Base-by-base conservation (phyloP, 2,888 invertebrate genomes). In the Drosophila fungiperda region DNA sequence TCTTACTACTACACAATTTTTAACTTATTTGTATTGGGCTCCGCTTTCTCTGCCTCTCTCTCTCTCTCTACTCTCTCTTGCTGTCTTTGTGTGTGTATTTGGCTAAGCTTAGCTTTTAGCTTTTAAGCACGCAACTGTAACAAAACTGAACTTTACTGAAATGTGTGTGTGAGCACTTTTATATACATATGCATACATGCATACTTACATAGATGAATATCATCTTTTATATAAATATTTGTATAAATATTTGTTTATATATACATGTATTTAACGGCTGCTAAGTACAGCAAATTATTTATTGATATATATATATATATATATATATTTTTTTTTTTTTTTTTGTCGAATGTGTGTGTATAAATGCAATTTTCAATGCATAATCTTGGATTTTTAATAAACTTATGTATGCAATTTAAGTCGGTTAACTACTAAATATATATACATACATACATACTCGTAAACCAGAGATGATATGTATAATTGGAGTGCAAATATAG, bases 81-180 rank as follows among this genome's bases (percentile, higher is more conserved):
- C 23, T 57, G 50, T 50, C 12, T 40, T 12, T 61, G 23, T 32
- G 20, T 59, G 12, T 42, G 20, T 57, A 20, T 48, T 50, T 26
- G 23, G 33, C 17, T 42, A 48, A 55, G 64, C 55, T 54, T 61
- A 81, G 76, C 73, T 72, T 74, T 52, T 59, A 83, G 76, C 73
- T 70, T 72, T 55, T 61, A 68, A 67, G 74, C 65, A 76, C 70
- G 58, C 61, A 78, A 76, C 69, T 76, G 50, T 57, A 76, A 80
- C 66, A 68, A 57, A 68, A 68, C 49, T 57, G 17, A 64, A 49
- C 57, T 77, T 38, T 54, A 72, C 66, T 67, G 54, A 58, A 68
- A 55, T 20, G 58, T 63, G 52, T 58, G 68, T 32, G 62, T 67
- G 58, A 58, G 74, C 74, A 68, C 62, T 60, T 79, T 65, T 77